These are phyloP conservation scores for Temnopleurus reevesii DNA, from an alignment of 53 echinoderm and acorn worm genomes.

Conservation along the genomic window DNA sequence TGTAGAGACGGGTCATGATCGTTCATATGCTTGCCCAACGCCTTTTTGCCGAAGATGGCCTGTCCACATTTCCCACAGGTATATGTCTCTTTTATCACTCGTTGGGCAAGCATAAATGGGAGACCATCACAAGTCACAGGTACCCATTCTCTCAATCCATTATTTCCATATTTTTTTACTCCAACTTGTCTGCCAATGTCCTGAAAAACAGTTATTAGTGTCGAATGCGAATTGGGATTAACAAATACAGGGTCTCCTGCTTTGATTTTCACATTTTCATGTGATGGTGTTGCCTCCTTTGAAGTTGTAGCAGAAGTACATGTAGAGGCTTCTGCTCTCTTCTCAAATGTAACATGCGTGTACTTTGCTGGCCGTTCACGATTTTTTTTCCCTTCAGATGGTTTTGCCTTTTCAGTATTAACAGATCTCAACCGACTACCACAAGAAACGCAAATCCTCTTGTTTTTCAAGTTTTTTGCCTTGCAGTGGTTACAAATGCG, in stretches of 20 bases:
- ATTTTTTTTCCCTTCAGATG: too few relatives aligned
- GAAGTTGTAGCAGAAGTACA: not conserved
- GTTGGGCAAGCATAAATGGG: not conserved
- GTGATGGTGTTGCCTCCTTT: not conserved
- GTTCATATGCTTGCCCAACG: not conserved
- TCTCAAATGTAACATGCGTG: too few relatives aligned
- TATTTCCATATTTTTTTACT: not conserved
- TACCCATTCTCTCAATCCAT: slow-evolving; percentile 22
- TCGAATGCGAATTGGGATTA: slow-evolving; percentile 19
- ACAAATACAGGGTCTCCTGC: slow-evolving; percentile 25
- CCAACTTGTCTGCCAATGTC: slow-evolving; percentile 28
- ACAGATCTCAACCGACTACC: not conserved
- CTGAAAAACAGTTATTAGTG: not conserved
- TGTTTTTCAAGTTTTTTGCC: not conserved
- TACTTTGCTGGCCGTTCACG: too few relatives aligned
- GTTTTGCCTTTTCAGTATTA: too few relatives aligned
- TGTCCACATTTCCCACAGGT: not conserved
- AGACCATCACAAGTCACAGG: slow-evolving; percentile 27
- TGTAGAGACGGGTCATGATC: not conserved
- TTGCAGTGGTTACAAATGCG: not conserved
- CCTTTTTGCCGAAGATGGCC: not conserved
- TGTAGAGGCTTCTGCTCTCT: too few relatives aligned
- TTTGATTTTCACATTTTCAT: not conserved
- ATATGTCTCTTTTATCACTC: not conserved
- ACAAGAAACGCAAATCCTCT: slow-evolving; percentile 23